Percentiles rank a stretch among this genome's conserved stretches.
These are phyloP conservation scores for Galbula dea DNA, from an alignment of 2,113 vertebrate genomes.

Conservation along the genomic window DNA sequence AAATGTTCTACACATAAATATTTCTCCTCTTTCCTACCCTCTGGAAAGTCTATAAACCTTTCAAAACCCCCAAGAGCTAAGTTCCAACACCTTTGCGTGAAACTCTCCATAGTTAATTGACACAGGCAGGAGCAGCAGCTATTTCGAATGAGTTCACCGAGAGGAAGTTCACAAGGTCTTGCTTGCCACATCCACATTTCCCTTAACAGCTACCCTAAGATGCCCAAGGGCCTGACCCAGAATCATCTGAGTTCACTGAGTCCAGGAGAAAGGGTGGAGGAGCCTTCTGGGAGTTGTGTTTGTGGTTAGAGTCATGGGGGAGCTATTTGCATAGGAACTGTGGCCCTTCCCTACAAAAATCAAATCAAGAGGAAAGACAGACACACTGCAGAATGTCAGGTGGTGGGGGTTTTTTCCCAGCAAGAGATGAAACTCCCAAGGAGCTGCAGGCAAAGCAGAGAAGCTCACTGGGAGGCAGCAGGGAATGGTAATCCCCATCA, in stretches of 20 bases:
- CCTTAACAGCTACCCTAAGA: not conserved
- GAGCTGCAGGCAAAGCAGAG: not conserved
- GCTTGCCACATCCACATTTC: not conserved
- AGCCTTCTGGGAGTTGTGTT: not conserved
- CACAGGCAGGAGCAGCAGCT: not conserved
- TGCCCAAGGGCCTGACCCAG: accelerated
- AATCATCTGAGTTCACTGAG: not conserved
- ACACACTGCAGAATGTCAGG: not conserved
- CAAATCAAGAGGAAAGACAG: not conserved
- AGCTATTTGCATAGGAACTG: not conserved
- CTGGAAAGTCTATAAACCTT: conserved; percentile 62
- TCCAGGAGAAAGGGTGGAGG: not conserved
- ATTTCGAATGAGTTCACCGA: not conserved
- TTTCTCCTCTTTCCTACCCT: conserved; percentile 59
- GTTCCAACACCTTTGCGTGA: not conserved
- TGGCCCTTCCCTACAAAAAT: not conserved
- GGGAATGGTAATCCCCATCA: not conserved
- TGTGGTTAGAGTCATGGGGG: not conserved
- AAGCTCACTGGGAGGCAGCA: not conserved
- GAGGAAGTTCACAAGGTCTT: not conserved
- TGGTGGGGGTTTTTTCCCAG: not conserved
- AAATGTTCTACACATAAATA: conserved; percentile 44
- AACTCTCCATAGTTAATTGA: not conserved
- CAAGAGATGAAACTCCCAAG: not conserved
- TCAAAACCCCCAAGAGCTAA: conserved; percentile 27